These are phyloP conservation scores for Arvicola amphibius DNA, from an alignment of 2,797 vertebrate species.

Conservation along the genomic window DNA sequence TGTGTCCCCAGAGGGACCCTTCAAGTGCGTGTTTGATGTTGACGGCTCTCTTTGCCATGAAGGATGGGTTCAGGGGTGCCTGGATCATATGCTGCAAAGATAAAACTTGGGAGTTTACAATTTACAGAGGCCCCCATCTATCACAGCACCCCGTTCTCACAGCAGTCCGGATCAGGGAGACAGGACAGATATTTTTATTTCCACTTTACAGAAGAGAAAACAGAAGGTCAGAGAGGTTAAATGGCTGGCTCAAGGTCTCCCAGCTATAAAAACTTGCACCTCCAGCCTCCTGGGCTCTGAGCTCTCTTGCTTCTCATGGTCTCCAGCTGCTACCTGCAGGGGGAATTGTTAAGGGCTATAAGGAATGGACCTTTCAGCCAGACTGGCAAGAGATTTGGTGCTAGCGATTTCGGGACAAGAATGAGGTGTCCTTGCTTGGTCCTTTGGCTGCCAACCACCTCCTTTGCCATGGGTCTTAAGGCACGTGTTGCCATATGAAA, in stretches of 20 bases:
- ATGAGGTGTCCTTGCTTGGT: not conserved
- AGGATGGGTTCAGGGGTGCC: constrained; percentile 48
- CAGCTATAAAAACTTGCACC: not conserved
- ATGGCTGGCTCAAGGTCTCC: not conserved
- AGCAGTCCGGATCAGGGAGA: not conserved
- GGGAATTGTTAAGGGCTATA: not conserved
- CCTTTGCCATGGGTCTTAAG: not conserved
- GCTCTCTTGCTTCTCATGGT: accelerated
- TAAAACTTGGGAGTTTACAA: constrained; percentile 54
- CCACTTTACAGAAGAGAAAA: constrained; percentile 46
- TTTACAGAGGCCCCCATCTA: not conserved
- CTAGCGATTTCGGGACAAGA: not conserved
- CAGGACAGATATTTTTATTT: constrained; percentile 47
- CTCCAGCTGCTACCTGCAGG: not conserved
- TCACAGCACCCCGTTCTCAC: not conserved
- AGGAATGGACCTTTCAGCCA: not conserved
- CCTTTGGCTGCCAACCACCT: not conserved
- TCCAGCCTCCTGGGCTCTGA: not conserved
- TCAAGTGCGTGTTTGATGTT: constrained; percentile 65
- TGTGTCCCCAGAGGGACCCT: constrained; percentile 59
- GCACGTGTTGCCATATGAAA: not conserved
- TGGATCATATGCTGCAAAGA: constrained; percentile 40
- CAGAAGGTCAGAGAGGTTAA: constrained; percentile 52
- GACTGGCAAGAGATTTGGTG: not conserved
- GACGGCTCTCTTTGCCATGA: constrained; percentile 62